Percentiles rank a stretch among this genome's conserved stretches.
Evolutionary conservation across 2,888 invertebrate genomes (phyloP).

Genomic region (Pterostichus niger): DNA sequence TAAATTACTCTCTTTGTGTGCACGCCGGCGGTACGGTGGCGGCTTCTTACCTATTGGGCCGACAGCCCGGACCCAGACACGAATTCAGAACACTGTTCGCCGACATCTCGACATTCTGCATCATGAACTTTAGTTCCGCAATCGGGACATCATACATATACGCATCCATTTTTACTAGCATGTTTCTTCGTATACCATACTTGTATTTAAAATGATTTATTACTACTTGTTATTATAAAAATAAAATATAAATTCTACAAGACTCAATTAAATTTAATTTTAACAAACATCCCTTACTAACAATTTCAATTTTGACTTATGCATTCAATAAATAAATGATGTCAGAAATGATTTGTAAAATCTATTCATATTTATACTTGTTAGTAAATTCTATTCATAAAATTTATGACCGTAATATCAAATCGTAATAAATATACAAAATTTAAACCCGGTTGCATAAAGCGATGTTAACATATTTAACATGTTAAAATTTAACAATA

Average conservation of each 20-base stretch:
- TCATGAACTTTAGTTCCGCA: slow-evolving; percentile 24
- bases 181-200: neutral
- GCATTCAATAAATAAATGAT: too few species aligned
- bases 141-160: slow-evolving; percentile 12
- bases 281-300: too few species aligned
- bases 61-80: neutral
- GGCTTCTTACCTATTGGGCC: slow-evolving; percentile 29
- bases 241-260: slow-evolving; percentile 27
- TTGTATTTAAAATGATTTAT: slow-evolving; percentile 28
- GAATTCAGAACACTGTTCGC: neutral
- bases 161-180: slow-evolving; percentile 1
- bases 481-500: too few species aligned
- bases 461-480: too few species aligned
- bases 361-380: too few species aligned
- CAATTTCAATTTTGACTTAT: too few species aligned
- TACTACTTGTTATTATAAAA: slow-evolving; percentile 31
- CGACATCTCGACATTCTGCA: slow-evolving; percentile 9
- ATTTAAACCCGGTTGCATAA: too few species aligned
- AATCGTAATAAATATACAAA: too few species aligned
- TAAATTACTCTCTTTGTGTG: slow-evolving; percentile 56
- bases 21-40: neutral
- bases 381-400: too few species aligned
- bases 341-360: too few species aligned
- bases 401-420: too few species aligned
- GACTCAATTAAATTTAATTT: too few species aligned